Conservation (phyloP, 2,113 vertebrate genomes). For the Rhinogobius similis region DNA sequence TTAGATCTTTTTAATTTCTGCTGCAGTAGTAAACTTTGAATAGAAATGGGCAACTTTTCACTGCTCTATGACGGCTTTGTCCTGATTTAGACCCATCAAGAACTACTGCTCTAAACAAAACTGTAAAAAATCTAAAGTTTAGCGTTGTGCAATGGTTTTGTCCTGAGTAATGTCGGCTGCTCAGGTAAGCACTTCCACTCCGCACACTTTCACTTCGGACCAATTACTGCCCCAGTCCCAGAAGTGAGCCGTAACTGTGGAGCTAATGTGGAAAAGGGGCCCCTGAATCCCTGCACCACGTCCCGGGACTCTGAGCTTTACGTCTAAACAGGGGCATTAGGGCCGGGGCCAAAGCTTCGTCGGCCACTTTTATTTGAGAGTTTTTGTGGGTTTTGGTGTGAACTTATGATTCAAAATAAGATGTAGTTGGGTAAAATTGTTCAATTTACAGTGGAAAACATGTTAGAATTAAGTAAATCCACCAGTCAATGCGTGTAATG, state of each 20-base stretch:
- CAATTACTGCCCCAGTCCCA: constrained; percentile 43
- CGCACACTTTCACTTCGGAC: constrained; percentile 3
- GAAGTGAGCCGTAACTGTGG: constrained; percentile 20
- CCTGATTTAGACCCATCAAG: neutral
- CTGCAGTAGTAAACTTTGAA: no score
- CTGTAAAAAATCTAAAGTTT: neutral
- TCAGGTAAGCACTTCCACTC: constrained; percentile 55
- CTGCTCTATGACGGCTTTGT: neutral
- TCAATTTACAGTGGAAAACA: neutral
- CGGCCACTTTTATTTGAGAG: constrained; percentile 1
- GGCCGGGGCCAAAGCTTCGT: constrained; percentile 9
- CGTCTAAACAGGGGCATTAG: constrained; percentile 31
- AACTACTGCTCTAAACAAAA: neutral
- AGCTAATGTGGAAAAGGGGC: constrained; percentile 6
- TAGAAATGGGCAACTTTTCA: neutral
- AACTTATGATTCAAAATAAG: neutral
- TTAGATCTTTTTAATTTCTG: no score
- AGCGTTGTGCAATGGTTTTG: neutral
- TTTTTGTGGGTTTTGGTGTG: neutral
- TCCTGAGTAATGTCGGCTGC: constrained; percentile 65
- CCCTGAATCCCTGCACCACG: neutral
- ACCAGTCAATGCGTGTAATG: no score
- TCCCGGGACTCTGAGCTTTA: constrained; percentile 28
- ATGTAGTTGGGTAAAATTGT: neutral
- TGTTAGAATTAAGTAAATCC: no score